Evolutionary conservation across 2,113 vertebrate species (phyloP), one percentile per base, ranked within the genome.

Genomic region (Heptranchias perlo): DNA sequence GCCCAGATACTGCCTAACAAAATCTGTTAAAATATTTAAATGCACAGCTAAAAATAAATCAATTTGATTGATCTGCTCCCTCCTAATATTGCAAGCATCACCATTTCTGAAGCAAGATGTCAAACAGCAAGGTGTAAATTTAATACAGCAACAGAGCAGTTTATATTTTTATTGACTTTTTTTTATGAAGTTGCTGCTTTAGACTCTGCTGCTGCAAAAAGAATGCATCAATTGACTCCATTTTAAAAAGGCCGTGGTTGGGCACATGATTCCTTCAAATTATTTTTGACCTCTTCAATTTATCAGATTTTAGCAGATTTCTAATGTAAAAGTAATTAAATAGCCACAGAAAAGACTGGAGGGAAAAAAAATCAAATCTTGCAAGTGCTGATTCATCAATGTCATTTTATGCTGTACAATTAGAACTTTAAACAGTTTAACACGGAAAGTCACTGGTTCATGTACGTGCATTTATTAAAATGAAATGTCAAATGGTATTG

Each of bases 311-410:
- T 93, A 39, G 58, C 58, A 93, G 35, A 62, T 39, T 93, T 93
- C n/a, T 21, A 82, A 39, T n/a, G 6, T 82, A 47, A 89, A n/a
- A 23, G 18, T 93, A 62, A 93, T 93, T 93, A 93, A 44, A 62
- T 93, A 93, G 35, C 89, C 58, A 62, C 58, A 39, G 64, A 64
- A 93, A 92, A 14, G 89, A 39, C 31, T 21, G 13, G 47, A 87
- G 58, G n/a, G 61, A 62, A n/a, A 93, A 67, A 18, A 35, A 93
- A 91, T 61, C 31, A 65, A 39, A 94, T 94, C 62, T 64, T 47
- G 23, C 4, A 94, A 94, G 13, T 69, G 44, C 65, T 95, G 44
- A 95, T 95, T 69, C 39, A 18, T 95, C 94, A 95, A 95, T 95
- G 86, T 54, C 21, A 54, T 58, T 52, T 23, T 58, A 11, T 91